Percentiles rank a stretch among this genome's conserved stretches.
These are phyloP conservation scores for Enteromius paludinosus DNA, from an alignment of 2,797 vertebrate genomes.

Conservation along the genomic window DNA sequence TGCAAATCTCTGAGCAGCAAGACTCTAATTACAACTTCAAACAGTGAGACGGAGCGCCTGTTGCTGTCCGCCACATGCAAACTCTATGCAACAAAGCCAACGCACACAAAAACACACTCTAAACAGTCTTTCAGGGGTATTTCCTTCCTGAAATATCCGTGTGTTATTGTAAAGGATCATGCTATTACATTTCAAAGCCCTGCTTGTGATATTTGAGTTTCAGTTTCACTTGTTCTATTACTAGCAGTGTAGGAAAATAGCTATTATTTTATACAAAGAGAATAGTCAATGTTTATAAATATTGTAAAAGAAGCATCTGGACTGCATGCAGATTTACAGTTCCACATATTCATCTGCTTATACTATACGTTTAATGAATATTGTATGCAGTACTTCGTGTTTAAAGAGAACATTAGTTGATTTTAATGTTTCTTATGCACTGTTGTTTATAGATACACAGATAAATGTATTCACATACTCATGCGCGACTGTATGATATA, in stretches of 20 bases:
- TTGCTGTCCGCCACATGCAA: constrained; percentile 17
- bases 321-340: neutral
- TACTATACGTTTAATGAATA: constrained; percentile 1
- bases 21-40: constrained; percentile 49
- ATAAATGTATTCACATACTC: constrained; percentile 31
- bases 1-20: constrained; percentile 40
- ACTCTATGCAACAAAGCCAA: constrained; percentile 7
- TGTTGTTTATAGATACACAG: constrained; percentile 3
- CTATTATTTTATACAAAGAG: neutral
- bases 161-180: constrained; percentile 19
- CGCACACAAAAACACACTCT: constrained; percentile 13
- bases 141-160: constrained; percentile 12
- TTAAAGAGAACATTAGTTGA: constrained; percentile 16
- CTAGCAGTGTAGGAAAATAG: constrained; percentile 1
- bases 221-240: neutral
- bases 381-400: neutral
- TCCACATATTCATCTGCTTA: neutral
- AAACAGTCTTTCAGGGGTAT: neutral
- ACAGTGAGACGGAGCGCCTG: constrained; percentile 36
- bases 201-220: constrained; percentile 14
- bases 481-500: neutral
- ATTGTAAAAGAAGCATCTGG: neutral
- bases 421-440: constrained; percentile 8
- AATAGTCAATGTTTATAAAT: neutral
- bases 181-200: constrained; percentile 34